Base-by-base conservation (phyloP, 2,888 invertebrate species). In the Cosmorhoe ocellata region DNA sequence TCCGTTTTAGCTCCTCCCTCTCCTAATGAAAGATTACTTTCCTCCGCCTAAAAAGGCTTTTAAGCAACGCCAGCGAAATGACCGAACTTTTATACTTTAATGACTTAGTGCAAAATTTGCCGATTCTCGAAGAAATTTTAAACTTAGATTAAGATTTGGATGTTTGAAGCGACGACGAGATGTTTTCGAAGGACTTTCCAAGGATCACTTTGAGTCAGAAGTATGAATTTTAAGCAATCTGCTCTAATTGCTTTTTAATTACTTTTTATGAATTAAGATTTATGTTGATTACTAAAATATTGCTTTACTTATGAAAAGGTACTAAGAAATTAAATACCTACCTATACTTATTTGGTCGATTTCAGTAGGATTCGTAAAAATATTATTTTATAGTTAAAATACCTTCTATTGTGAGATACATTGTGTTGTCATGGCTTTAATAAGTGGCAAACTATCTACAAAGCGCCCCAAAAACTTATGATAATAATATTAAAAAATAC, bases 51-150 rank as follows among this genome's bases (percentile, higher is more conserved):
- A 90, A 90, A 90, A 90, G 89, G 89, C 89, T 90, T 90, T 90
- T 89, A 90, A 89, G 88, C 85, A 89, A 81, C 87, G 87, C 87
- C 83, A 80, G 77, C 81, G 79, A 88, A 90, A 90, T 90, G 88
- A 88, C 89, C 86, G 83, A 90, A 90, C 84, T 90, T 90, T 89
- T 83, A 87, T 87, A 89, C 90, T 90, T 90, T 90, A 89, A 90
- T 90, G 90, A 90, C 90, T 90, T 90, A 90, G 88, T 90, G 85
- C 84, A 82, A 89, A 90, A 87, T 88, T 88, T 79, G 88, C 85
- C 83, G 90, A 90, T 89, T 86, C 81, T 74, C 84, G 76, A 81
- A 87, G 84, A 89, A 88, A 86, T 86, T 88, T 89, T 90, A 89
- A 90, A 90, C 90, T 89, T 88, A 88, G 88, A 88, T 89, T 90